phyloP scores from a whole-genome alignment of 2,888 invertebrate species.

The Tanytarsus gracilentus region DNA sequence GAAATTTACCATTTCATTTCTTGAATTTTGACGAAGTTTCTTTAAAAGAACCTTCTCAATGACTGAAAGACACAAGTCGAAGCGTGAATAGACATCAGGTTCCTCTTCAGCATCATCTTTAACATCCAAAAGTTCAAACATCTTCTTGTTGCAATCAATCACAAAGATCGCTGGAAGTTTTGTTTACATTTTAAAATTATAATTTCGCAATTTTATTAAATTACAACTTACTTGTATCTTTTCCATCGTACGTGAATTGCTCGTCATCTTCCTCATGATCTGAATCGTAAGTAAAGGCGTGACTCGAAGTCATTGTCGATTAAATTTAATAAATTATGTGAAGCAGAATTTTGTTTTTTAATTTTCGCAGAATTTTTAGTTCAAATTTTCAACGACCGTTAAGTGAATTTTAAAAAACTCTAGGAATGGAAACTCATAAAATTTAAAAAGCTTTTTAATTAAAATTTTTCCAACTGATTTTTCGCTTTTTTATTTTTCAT shows the following conservation, averaged over 20 bases:
- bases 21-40: background rate
- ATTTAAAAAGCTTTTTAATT: too few species aligned
- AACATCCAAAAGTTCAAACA: slow-evolving; percentile 26
- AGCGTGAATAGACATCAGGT: too few species aligned
- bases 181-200: background rate
- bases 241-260: slow-evolving; percentile 24
- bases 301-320: too few species aligned
- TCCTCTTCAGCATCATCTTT: background rate
- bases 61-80: background rate
- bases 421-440: too few species aligned
- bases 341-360: too few species aligned
- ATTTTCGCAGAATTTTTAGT: too few species aligned
- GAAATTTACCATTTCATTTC: background rate
- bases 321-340: too few species aligned
- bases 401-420: too few species aligned
- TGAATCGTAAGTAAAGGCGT: slow-evolving; percentile 17
- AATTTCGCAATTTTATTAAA: background rate
- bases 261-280: slow-evolving; percentile 31
- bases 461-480: too few species aligned
- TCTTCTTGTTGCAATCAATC: slow-evolving; percentile 30
- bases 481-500: background rate
- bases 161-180: slow-evolving; percentile 32
- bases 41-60: background rate
- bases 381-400: too few species aligned
- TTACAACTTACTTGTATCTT: background rate